Evolutionary conservation across 2,888 invertebrate species (phyloP), one percentile per base, ranked within the genome.

Genomic region (Aethes cnicana): DNA sequence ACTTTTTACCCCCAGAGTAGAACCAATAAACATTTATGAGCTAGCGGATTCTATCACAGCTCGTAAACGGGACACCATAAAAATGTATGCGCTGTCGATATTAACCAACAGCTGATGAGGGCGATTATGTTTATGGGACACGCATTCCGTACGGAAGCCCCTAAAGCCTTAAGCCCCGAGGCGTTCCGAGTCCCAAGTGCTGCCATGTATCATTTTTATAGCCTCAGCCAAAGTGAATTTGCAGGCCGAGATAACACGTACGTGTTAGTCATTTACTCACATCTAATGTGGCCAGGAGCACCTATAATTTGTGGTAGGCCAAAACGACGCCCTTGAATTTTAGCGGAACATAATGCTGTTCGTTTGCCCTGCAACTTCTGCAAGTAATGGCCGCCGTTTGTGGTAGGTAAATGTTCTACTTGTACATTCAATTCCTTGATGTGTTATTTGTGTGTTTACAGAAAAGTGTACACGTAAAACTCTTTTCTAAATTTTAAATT

Each of bases 161-260:
- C 72, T 68, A 68, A 69, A 68, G 72, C 67, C 69, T 72, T 74
- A 75, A 74, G 62, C 74, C 81, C 70, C 70, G 66, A 73, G 78
- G 78, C 77, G 72, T 72, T 75, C 63, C 70, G 66, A 64, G 61
- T 64, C 69, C 65, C 71, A 79, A 84, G 77, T 79, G 69, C 72
- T 61, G 59, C 73, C 55, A 85, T 86, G 77, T 86, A 84, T 86
- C 84, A 86, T 84, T 84, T 87, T 87, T 87, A 88, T 82, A 68
- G 78, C 74, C 67, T 60, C 61, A 64, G 75, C 79, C 73, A 84
- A 88, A 87, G 86, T 86, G 87, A 88, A 87, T 87, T 84, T 82
- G 80, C 76, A 74, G 78, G 69, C 75, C 66, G 69, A 81, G 85
- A 86, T 88, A 84, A 81, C 77, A 79, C 66, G 78, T 74, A 78